A percentile compares a stretch with the other conserved stretches of the same genome.
phyloP scores from a whole-genome alignment of 2,797 vertebrate genomes.

The Acanthornis magna region DNA sequence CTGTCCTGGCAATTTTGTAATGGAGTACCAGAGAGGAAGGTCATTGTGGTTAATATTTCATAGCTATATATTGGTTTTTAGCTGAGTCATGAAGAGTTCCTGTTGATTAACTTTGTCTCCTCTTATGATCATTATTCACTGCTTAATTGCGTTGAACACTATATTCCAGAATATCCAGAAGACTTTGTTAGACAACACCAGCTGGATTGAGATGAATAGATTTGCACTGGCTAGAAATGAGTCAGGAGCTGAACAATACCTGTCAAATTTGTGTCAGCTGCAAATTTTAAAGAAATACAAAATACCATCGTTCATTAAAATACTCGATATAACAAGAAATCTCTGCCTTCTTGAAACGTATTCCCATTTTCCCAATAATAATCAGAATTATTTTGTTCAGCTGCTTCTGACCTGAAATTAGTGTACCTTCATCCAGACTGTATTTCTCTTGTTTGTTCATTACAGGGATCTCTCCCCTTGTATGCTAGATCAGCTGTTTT shows the following conservation, averaged over 20 bases:
- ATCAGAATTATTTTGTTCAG: neutral
- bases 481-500: neutral
- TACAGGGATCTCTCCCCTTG: neutral
- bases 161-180: neutral
- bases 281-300: neutral
- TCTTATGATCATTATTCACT: neutral
- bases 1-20: neutral
- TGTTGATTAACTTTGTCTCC: neutral
- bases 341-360: neutral
- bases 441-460: neutral
- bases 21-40: neutral
- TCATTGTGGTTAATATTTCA: neutral
- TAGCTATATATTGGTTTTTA: neutral
- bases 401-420: neutral
- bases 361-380: neutral
- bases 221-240: neutral
- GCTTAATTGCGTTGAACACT: neutral
- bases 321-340: neutral
- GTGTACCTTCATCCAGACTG: neutral
- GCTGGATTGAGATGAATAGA: neutral
- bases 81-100: neutral
- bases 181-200: neutral
- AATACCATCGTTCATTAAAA: neutral
- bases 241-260: neutral
- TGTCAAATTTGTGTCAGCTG: neutral